A percentile compares a stretch with the other conserved stretches of the same genome.
Evolutionary conservation across 2,888 invertebrate genomes (phyloP).

Genomic region (Ectropis crepuscularia): DNA sequence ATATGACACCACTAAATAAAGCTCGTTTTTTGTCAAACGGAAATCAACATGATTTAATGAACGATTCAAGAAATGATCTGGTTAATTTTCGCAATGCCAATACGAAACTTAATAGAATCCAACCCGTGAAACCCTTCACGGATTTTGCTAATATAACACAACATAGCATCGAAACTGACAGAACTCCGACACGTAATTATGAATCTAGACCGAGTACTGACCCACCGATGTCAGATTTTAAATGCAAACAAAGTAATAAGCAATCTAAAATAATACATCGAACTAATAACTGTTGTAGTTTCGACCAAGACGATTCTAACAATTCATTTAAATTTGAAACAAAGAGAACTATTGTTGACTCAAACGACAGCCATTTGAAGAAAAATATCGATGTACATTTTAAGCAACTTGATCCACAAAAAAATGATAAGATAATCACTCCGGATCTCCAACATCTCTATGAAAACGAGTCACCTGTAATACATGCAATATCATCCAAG

Average conservation of each 20-base stretch:
- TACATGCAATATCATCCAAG: background rate
- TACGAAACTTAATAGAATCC: background rate
- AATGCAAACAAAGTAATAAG: slow-evolving; percentile 23
- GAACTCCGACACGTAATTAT: background rate
- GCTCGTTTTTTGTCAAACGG: background rate
- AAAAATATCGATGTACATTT: slow-evolving; percentile 14
- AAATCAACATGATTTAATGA: background rate
- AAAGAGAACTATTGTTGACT: slow-evolving; percentile 14
- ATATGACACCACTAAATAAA: background rate
- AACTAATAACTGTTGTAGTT: slow-evolving; percentile 35
- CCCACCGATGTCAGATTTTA: slow-evolving; percentile 25
- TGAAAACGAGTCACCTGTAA: background rate
- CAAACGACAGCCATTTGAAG: slow-evolving; percentile 34
- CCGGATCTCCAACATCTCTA: background rate
- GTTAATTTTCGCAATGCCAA: background rate
- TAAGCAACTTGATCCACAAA: background rate
- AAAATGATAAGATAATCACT: slow-evolving; percentile 28
- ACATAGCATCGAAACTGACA: background rate
- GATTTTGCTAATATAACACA: background rate
- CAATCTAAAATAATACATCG: slow-evolving; percentile 19
- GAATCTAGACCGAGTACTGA: background rate
- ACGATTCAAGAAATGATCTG: background rate
- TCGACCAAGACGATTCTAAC: slow-evolving; percentile 29
- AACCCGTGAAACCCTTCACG: background rate
- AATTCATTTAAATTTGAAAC: slow-evolving; percentile 35